Conservation (phyloP, 2,888 invertebrate species). For the Synergus laeviventris region DNA sequence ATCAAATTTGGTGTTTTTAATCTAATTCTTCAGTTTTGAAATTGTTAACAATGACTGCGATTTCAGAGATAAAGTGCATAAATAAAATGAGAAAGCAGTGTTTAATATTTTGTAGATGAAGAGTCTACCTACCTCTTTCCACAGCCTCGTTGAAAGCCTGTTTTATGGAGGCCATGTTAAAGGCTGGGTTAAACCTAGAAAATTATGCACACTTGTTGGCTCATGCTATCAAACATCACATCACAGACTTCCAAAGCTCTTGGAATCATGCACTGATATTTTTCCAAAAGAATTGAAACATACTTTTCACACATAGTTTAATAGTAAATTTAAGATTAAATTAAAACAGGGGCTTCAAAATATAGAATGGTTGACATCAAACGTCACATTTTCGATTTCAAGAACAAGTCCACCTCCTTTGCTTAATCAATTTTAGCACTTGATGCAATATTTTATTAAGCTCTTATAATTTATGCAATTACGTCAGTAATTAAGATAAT, state of each 20-base stretch:
- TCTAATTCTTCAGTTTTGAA: not conserved
- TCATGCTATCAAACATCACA: constrained; percentile 57
- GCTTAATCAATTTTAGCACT: not conserved
- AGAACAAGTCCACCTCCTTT: constrained; percentile 7
- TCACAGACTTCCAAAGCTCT: constrained; percentile 38
- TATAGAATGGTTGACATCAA: not conserved
- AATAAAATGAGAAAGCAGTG: not conserved
- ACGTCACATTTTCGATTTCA: not conserved
- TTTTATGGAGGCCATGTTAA: constrained; percentile 95
- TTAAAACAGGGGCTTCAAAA: not conserved
- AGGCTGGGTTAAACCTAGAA: constrained; percentile 92
- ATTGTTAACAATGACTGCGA: not conserved
- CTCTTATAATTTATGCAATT: not conserved
- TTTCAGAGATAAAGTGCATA: not conserved
- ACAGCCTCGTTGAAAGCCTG: constrained; percentile 97
- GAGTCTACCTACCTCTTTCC: constrained; percentile 86
- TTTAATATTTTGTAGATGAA: constrained; percentile 32
- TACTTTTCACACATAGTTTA: constrained; percentile 25
- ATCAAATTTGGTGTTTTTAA: not conserved
- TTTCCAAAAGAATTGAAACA: not conserved
- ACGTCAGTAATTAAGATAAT: too few relatives aligned
- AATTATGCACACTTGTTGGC: constrained; percentile 72
- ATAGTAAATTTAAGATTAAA: not conserved
- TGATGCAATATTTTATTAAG: not conserved
- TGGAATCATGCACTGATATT: constrained; percentile 51